Percentiles rank a stretch among this genome's conserved stretches.
These are phyloP conservation scores for Actinostola sp. DNA, from an alignment of 92 coral and sea anemone species.

Conservation along the genomic window DNA sequence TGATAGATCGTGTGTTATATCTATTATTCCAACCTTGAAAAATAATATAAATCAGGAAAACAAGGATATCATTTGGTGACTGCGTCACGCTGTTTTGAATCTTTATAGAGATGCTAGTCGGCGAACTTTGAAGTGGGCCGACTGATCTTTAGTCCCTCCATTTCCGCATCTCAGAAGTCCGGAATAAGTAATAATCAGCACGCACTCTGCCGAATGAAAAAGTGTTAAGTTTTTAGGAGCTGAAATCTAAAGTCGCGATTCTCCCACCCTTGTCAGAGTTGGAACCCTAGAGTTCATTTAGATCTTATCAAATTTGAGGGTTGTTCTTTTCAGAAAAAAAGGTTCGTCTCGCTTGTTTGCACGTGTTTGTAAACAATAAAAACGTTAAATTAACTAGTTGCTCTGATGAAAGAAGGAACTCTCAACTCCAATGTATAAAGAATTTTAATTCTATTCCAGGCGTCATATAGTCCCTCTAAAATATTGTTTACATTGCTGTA, in stretches of 20 bases:
- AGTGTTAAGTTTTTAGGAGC: neutral
- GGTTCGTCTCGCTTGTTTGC: too few species aligned
- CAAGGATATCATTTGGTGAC: neutral
- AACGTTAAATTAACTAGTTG: too few species aligned
- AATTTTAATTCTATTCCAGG: too few species aligned
- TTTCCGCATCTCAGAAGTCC: conserved; percentile 42
- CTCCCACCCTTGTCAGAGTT: too few species aligned
- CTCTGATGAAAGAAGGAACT: too few species aligned
- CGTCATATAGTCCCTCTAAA: neutral
- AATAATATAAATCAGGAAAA: conserved; percentile 18
- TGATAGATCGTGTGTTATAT: neutral
- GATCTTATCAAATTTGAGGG: too few species aligned
- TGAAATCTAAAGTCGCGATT: neutral
- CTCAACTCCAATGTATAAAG: too few species aligned
- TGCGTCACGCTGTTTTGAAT: conserved; percentile 30
- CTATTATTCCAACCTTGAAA: conserved; percentile 4
- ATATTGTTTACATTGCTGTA: neutral
- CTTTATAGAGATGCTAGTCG: conserved; percentile 11
- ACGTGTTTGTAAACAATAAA: too few species aligned
- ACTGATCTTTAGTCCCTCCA: conserved; percentile 39
- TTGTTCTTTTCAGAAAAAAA: too few species aligned
- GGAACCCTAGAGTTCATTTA: too few species aligned
- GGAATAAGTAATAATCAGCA: conserved; percentile 30
- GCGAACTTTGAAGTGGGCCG: conserved; percentile 23
- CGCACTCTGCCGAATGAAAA: conserved; percentile 14